A percentile compares a stretch with the other conserved stretches of the same genome.
Conservation (phyloP, 2,113 vertebrate species). For the Eulemur macaco region DNA sequence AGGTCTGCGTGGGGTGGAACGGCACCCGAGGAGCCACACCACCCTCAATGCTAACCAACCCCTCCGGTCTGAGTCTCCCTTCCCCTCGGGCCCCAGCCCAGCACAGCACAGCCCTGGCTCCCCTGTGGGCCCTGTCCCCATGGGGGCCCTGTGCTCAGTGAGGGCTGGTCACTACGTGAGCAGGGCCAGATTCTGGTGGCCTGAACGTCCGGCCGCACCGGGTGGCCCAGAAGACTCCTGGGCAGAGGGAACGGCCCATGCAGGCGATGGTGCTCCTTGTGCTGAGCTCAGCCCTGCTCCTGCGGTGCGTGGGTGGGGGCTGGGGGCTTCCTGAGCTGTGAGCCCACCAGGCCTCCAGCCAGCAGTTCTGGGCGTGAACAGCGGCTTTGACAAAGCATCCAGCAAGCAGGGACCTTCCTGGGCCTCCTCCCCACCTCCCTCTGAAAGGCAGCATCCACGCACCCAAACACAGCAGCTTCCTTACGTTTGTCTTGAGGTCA, state of each 20-base stretch:
- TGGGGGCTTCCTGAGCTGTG: neutral
- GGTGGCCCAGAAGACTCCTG: neutral
- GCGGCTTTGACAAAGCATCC: neutral
- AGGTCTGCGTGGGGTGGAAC: fast-evolving
- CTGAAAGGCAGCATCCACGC: neutral
- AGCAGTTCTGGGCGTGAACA: too few species aligned
- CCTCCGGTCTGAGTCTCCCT: neutral
- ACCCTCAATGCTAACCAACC: neutral
- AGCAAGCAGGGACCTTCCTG: neutral
- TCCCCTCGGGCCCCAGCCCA: neutral
- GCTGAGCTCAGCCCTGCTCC: neutral
- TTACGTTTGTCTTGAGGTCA: conserved; percentile 62
- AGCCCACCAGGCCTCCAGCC: neutral
- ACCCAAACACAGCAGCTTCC: conserved; percentile 27
- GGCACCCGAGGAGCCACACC: too few species aligned
- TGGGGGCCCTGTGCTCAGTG: too few species aligned
- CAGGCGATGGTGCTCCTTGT: fast-evolving
- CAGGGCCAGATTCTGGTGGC: neutral
- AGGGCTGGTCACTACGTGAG: neutral
- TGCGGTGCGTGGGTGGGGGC: neutral
- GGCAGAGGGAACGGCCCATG: neutral
- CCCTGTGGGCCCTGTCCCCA: too few species aligned
- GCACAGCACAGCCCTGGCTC: neutral
- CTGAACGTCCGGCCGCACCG: fast-evolving
- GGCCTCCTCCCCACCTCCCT: neutral